Evolutionary conservation across 2,797 vertebrate genomes (phyloP).

Genomic region (Sparidentex hasta): DNA sequence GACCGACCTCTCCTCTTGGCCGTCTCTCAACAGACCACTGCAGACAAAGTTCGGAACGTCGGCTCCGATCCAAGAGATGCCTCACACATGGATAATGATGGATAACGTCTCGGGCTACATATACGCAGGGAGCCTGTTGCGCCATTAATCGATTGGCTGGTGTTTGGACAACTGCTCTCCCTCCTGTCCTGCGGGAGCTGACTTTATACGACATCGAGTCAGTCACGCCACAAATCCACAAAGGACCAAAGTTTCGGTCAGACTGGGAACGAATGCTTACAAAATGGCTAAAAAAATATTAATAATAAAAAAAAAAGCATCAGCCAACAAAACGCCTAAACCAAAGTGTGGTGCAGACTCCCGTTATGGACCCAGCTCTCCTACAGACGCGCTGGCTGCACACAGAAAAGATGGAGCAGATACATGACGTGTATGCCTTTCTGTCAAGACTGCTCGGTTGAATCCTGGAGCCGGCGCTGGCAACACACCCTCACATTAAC

Average conservation of each 20-base stretch:
- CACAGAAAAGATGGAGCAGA: background rate
- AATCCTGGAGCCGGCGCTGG: constrained; percentile 2
- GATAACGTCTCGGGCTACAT: constrained; percentile 30
- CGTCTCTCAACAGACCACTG: constrained; percentile 19
- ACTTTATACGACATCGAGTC: constrained; percentile 28
- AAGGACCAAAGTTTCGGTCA: background rate
- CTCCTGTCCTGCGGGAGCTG: constrained; percentile 29
- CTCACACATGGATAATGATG: constrained; percentile 51
- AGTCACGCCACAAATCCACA: constrained; percentile 13
- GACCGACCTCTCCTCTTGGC: constrained; percentile 26
- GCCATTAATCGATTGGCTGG: constrained; percentile 61
- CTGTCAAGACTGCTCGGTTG: background rate
- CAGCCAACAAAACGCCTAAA: background rate
- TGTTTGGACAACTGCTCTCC: constrained; percentile 72
- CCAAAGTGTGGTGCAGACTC: background rate
- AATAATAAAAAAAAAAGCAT: background rate
- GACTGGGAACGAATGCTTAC: constrained; percentile 10
- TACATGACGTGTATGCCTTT: background rate
- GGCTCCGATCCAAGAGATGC: constrained; percentile 27
- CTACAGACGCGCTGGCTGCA: background rate
- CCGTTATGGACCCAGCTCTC: background rate
- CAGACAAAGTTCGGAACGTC: constrained; percentile 24
- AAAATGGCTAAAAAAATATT: background rate
- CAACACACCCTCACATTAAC: constrained; percentile 2
- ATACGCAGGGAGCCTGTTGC: constrained; percentile 53